Evolutionary conservation across 2,888 invertebrate species (phyloP).

Genomic region (Drosophila neutralis): DNA sequence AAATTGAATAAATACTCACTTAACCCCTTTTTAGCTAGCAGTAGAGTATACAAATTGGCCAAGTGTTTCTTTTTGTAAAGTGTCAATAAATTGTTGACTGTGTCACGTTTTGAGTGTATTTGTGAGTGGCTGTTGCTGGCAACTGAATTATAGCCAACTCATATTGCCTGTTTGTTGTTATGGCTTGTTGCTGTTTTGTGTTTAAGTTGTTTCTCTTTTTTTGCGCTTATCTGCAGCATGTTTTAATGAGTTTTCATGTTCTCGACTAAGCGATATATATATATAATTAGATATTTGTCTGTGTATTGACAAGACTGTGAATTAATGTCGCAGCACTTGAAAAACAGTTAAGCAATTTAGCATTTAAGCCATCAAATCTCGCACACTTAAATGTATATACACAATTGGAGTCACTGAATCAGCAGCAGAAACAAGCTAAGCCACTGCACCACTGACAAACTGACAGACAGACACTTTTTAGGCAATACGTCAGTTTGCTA

Average conservation of each 20-base stretch:
- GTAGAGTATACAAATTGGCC: conserved; percentile 53
- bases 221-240: conserved; percentile 54
- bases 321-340: conserved; percentile 71
- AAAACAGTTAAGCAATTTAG: conserved; percentile 61
- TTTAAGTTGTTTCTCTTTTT: conserved; percentile 5
- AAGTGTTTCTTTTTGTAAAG: conserved; percentile 50
- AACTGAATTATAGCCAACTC: conserved; percentile 61
- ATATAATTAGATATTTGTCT: neutral
- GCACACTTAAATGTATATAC: conserved; percentile 9
- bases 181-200: conserved; percentile 23
- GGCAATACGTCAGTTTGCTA: conserved; percentile 75
- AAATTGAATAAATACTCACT: conserved; percentile 7
- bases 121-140: conserved; percentile 29
- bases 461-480: conserved; percentile 1
- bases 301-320: conserved; percentile 67
- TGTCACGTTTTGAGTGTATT: conserved; percentile 46
- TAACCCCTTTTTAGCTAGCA: no score
- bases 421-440: conserved; percentile 18
- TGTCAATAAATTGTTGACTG: conserved; percentile 66
- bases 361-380: conserved; percentile 52
- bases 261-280: conserved; percentile 28
- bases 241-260: conserved; percentile 68
- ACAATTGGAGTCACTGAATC: conserved; percentile 42
- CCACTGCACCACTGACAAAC: conserved; percentile 11
- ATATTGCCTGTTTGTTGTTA: conserved; percentile 29